phyloP scores from a whole-genome alignment of 2,888 invertebrate species.

The Sabatieria punctata region DNA sequence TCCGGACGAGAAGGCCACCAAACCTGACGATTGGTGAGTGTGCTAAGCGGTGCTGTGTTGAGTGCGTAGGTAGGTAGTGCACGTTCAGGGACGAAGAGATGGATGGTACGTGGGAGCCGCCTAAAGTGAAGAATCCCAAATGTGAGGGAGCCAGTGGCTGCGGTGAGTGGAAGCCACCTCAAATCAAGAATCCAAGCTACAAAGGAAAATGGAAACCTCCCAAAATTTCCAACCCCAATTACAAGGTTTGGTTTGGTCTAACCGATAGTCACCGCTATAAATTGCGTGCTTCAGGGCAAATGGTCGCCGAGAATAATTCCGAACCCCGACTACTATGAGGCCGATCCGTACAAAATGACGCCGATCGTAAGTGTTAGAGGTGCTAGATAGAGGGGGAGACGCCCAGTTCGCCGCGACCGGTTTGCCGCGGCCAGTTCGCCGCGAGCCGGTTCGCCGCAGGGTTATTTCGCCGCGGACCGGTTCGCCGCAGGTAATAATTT shows the following conservation, averaged over 20 bases:
- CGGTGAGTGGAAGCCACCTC: constrained; percentile 69
- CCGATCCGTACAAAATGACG: constrained; percentile 66
- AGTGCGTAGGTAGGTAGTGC: constrained; percentile 35
- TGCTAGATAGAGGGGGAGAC: neutral
- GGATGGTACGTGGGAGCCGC: constrained; percentile 97
- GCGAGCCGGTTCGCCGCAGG: no score
- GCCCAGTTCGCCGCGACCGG: no score
- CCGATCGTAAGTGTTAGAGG: constrained; percentile 73
- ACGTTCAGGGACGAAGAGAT: constrained; percentile 69
- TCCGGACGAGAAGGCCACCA: constrained; percentile 64
- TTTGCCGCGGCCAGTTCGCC: no score
- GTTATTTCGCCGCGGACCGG: no score
- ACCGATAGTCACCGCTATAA: no score
- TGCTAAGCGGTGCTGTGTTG: neutral
- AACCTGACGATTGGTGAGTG: constrained; percentile 66
- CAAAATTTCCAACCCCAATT: constrained; percentile 40
- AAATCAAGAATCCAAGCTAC: constrained; percentile 75
- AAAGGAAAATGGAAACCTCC: constrained; percentile 81
- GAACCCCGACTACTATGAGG: constrained; percentile 84
- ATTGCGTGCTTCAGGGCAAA: constrained; percentile 33
- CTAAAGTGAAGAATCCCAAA: constrained; percentile 53
- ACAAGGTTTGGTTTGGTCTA: constrained; percentile 32
- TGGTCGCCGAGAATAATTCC: constrained; percentile 52
- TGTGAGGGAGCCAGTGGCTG: constrained; percentile 68
- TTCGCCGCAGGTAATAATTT: no score